Conservation (phyloP, 23 tunicate genomes). For the Halocynthia roretzi region DNA sequence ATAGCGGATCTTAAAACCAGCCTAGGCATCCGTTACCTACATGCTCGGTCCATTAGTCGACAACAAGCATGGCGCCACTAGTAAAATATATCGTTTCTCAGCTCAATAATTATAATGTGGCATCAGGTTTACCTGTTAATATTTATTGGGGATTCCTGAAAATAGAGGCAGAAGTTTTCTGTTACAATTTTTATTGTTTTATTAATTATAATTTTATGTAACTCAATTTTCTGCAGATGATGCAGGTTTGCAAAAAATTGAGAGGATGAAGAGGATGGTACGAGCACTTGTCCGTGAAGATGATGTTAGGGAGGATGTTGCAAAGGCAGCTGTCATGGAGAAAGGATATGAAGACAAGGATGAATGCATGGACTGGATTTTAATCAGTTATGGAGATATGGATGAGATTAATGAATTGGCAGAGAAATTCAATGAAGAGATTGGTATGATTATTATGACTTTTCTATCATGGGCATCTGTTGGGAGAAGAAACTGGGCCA, state of each 20-base stretch:
- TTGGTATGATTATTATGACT: conserved; percentile 20
- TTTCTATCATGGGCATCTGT: too few relatives aligned
- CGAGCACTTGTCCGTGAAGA: conserved; percentile 24
- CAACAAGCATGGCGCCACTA: too few relatives aligned
- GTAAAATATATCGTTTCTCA: too few relatives aligned
- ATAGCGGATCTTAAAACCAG: neutral
- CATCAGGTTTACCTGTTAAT: too few relatives aligned
- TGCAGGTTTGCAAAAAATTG: neutral
- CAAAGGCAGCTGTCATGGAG: conserved; percentile 59
- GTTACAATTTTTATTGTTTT: too few relatives aligned
- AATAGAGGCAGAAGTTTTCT: too few relatives aligned
- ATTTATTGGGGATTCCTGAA: too few relatives aligned
- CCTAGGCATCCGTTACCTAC: too few relatives aligned
- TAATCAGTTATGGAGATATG: conserved; percentile 27
- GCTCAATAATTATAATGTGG: too few relatives aligned
- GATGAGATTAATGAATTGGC: conserved; percentile 26
- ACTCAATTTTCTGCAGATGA: neutral
- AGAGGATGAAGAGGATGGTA: conserved; percentile 20
- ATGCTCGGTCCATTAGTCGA: too few relatives aligned
- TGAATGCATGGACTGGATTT: conserved; percentile 29
- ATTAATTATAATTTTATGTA: neutral
- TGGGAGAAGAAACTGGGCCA: too few relatives aligned
- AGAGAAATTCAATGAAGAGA: conserved; percentile 38
- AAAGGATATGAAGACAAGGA: conserved; percentile 28
- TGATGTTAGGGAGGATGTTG: conserved; percentile 23